Evolutionary conservation across 1,140 invertebrate genomes (phyloP).

Genomic region (Bombus waltoni): DNA sequence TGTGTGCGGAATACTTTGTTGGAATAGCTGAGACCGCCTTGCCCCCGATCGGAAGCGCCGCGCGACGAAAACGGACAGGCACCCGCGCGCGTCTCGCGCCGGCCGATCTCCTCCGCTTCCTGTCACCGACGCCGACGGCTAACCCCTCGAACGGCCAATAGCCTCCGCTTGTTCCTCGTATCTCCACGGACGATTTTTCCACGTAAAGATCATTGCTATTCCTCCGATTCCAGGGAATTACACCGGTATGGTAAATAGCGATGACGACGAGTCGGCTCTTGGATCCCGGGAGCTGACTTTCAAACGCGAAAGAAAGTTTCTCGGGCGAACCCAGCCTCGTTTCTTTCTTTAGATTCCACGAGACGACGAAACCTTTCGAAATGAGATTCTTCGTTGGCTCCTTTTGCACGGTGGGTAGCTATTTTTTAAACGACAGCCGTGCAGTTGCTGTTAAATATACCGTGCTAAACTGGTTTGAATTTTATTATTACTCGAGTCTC

Average conservation of each 20-base stretch:
- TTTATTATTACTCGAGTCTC: too few relatives aligned
- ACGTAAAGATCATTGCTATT: neutral
- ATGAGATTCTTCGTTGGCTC: too few relatives aligned
- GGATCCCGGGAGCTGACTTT: neutral
- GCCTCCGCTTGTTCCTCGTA: neutral
- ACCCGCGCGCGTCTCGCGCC: neutral
- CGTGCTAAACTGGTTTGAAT: too few relatives aligned
- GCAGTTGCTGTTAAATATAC: too few relatives aligned
- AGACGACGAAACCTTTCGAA: too few relatives aligned
- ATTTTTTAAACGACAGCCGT: too few relatives aligned
- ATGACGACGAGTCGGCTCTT: neutral
- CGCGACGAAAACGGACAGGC: slow-evolving; percentile 20
- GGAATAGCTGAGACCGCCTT: slow-evolving; percentile 44
- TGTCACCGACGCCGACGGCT: neutral
- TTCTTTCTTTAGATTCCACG: neutral
- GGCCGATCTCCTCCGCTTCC: slow-evolving; percentile 13
- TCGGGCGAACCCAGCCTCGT: neutral
- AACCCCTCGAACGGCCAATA: neutral
- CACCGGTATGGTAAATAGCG: neutral
- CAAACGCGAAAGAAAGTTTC: neutral
- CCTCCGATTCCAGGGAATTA: neutral
- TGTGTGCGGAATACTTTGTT: slow-evolving; percentile 54
- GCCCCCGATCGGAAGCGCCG: slow-evolving; percentile 43
- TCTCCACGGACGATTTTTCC: neutral
- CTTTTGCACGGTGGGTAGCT: too few relatives aligned